Conservation (phyloP, 2,797 vertebrate species). For the Lerista edwardsae region DNA sequence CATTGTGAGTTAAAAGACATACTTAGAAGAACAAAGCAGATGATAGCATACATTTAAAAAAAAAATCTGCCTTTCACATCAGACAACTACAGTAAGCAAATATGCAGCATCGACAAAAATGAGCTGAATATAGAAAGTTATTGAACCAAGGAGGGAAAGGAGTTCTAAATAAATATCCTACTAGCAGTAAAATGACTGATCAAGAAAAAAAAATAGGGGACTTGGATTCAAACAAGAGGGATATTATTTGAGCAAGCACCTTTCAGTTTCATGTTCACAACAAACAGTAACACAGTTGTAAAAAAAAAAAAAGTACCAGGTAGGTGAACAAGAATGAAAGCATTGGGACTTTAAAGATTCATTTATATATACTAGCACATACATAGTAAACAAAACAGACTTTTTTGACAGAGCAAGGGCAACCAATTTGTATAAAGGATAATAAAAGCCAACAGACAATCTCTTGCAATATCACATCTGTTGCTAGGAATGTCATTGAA, state of each 20-base stretch:
- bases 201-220: background rate
- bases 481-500: background rate
- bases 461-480: background rate
- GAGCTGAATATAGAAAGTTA: conserved; percentile 4
- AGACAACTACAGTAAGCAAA: background rate
- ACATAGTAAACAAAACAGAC: background rate
- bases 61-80: no score
- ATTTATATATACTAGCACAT: background rate
- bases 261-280: background rate
- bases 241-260: background rate
- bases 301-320: background rate
- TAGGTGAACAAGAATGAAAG: background rate
- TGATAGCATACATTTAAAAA: background rate
- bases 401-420: no score
- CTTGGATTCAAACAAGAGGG: background rate
- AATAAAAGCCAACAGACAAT: background rate
- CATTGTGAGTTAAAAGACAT: background rate
- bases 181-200: background rate
- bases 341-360: background rate
- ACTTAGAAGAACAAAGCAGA: conserved; percentile 19
- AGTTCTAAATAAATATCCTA: rapidly evolving
- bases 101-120: conserved; percentile 15
- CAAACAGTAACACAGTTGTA: background rate
- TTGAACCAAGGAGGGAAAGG: background rate
- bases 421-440: no score